Conservation (phyloP, 2,113 vertebrate genomes). For the Eptesicus fuscus region DNA sequence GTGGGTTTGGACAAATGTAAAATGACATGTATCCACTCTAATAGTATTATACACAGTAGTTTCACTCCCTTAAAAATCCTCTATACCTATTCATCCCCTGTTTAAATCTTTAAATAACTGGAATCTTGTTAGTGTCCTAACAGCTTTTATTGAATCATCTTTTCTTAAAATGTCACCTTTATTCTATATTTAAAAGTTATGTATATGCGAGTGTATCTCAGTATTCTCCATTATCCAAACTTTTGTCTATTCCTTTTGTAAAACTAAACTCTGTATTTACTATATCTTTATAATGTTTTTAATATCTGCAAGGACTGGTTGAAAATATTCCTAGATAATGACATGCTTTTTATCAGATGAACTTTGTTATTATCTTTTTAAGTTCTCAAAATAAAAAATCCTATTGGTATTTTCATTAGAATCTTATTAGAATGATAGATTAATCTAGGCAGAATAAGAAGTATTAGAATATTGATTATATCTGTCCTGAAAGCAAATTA, state of each 20-base stretch:
- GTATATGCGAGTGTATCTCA: not conserved
- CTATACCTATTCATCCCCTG: not conserved
- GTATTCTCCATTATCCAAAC: not conserved
- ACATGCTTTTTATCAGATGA: not conserved
- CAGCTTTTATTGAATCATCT: not conserved
- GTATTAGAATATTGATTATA: not conserved
- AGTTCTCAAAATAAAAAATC: not conserved
- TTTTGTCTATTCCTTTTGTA: not conserved
- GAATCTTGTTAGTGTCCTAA: not conserved
- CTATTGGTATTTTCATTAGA: not conserved
- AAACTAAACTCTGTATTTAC: not conserved
- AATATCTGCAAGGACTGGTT: not conserved
- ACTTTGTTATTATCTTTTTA: not conserved
- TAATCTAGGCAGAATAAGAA: not conserved
- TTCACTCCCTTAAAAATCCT: not conserved
- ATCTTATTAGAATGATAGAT: not conserved
- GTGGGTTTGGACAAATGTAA: not conserved
- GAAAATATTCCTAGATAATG: not conserved
- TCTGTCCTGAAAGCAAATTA: not conserved
- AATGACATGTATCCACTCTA: not conserved
- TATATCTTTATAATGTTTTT: not conserved
- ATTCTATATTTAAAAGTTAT: not conserved
- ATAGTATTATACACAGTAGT: not conserved
- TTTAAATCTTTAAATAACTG: conserved; percentile 2
- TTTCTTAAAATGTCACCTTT: conserved; percentile 8